Percentiles rank a stretch among this genome's conserved stretches.
These are phyloP conservation scores for Atopsyche davidsoni DNA, from an alignment of 1,140 invertebrate species.

Conservation along the genomic window DNA sequence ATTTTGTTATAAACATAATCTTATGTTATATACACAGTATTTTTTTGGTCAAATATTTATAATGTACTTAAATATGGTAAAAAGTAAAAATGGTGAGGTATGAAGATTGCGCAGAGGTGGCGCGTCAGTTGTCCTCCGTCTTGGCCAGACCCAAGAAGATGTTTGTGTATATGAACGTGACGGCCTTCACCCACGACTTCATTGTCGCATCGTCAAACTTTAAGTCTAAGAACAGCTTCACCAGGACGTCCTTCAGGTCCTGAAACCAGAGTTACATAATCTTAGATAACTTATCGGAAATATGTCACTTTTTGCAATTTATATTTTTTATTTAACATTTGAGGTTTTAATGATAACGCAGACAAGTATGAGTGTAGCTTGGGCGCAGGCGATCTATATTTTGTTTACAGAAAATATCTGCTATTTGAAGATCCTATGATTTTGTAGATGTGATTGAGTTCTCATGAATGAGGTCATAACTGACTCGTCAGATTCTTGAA, in stretches of 20 bases:
- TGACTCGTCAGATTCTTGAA: no score
- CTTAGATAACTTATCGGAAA: neutral
- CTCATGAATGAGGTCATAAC: no score
- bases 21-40: conserved; percentile 15
- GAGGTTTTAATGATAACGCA: no score
- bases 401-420: neutral
- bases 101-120: conserved; percentile 15
- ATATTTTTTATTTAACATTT: no score
- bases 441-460: no score
- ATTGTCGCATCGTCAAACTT: conserved; percentile 36
- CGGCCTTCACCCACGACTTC: conserved; percentile 36
- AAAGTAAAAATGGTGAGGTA: conserved; percentile 22
- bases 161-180: conserved; percentile 41
- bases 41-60: conserved; percentile 21
- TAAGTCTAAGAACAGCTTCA: conserved; percentile 41
- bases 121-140: neutral
- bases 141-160: conserved; percentile 34
- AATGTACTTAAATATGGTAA: conserved; percentile 5
- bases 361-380: neutral
- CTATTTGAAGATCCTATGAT: no score
- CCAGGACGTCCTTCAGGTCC: conserved; percentile 41
- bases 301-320: no score
- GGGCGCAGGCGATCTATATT: neutral
- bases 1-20: conserved; percentile 13
- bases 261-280: conserved; percentile 28